Conservation (phyloP, 1,140 invertebrate genomes). For the Drosophila yakuba region DNA sequence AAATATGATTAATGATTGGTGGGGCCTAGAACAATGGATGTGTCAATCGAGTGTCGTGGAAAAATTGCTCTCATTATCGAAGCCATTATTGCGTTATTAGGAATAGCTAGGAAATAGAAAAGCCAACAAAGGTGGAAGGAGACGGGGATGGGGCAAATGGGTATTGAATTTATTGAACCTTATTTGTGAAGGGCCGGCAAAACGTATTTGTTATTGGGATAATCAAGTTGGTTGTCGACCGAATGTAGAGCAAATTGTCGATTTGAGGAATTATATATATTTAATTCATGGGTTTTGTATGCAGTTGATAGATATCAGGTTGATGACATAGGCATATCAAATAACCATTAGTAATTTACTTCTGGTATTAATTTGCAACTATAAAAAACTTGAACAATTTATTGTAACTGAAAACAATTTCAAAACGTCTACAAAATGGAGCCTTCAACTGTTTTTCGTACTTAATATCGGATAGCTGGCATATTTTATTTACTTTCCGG, state of each 20-base stretch:
- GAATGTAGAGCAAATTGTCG: constrained; percentile 14
- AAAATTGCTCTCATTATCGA: constrained; percentile 52
- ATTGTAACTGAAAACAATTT: neutral
- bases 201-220: constrained; percentile 20
- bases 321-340: constrained; percentile 18
- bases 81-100: constrained; percentile 48
- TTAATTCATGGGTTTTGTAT: constrained; percentile 11
- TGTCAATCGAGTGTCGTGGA: constrained; percentile 54
- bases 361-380: neutral
- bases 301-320: constrained; percentile 13
- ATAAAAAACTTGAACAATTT: neutral
- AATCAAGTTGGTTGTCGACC: constrained; percentile 19
- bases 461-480: neutral
- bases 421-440: too few species aligned
- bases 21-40: constrained; percentile 45
- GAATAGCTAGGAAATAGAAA: constrained; percentile 29
- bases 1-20: constrained; percentile 56
- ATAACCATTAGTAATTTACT: neutral
- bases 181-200: constrained; percentile 27
- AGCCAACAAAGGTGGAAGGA: constrained; percentile 12
- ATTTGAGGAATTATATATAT: constrained; percentile 27
- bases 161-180: constrained; percentile 52
- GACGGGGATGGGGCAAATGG: constrained; percentile 1
- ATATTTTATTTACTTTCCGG: neutral
- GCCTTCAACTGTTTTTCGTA: too few species aligned